These are phyloP conservation scores for Samia ricini DNA, from an alignment of 1,140 invertebrate species.

Conservation along the genomic window DNA sequence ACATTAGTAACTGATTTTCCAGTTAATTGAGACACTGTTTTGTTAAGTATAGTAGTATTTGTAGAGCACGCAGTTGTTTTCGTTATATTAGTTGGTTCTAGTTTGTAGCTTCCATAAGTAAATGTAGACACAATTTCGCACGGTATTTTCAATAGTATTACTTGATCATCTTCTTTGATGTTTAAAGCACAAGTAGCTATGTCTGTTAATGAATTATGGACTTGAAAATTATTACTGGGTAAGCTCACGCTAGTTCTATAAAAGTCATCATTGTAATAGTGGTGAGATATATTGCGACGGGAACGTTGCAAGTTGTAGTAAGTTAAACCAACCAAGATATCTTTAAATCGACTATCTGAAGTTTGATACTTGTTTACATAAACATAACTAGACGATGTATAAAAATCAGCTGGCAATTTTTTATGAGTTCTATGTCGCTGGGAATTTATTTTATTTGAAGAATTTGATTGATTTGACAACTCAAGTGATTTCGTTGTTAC, in stretches of 20 bases:
- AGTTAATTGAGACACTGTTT: background rate
- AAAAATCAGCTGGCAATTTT: constrained; percentile 33
- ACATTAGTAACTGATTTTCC: background rate
- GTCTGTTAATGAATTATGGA: constrained; percentile 32
- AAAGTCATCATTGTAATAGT: constrained; percentile 67
- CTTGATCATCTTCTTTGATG: constrained; percentile 48
- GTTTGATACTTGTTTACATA: constrained; percentile 60
- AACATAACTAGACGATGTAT: constrained; percentile 51
- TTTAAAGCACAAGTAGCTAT: constrained; percentile 50
- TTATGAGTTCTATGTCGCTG: constrained; percentile 13
- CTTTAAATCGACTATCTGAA: constrained; percentile 55
- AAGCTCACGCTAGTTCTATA: constrained; percentile 44
- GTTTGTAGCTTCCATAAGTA: constrained; percentile 41
- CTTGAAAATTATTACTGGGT: constrained; percentile 12
- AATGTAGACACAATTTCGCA: constrained; percentile 70
- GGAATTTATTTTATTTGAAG: constrained; percentile 28
- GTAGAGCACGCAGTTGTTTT: constrained; percentile 41
- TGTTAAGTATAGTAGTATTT: constrained; percentile 20
- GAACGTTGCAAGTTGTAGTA: constrained; percentile 63
- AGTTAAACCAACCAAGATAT: constrained; percentile 56
- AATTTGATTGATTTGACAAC: constrained; percentile 6
- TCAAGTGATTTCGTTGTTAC: background rate
- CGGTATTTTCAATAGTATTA: constrained; percentile 53
- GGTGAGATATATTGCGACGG: constrained; percentile 45
- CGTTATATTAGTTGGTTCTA: constrained; percentile 8